A percentile compares a stretch with the other conserved stretches of the same genome.
These are phyloP conservation scores for Vulpes ferrilata DNA, from an alignment of 2,113 vertebrate genomes.

Conservation along the genomic window DNA sequence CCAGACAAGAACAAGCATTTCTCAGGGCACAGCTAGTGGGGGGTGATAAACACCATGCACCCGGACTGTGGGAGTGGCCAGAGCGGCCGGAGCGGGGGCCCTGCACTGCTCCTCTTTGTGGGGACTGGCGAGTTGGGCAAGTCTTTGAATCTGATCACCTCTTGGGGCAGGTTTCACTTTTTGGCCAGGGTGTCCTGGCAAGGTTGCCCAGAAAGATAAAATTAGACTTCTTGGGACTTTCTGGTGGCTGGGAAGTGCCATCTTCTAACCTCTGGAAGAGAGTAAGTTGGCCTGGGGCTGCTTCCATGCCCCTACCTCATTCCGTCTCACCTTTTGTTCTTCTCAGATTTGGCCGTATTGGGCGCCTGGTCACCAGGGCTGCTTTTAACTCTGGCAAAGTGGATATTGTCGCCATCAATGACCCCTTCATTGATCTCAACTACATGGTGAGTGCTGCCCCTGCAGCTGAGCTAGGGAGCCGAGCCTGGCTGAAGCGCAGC, in stretches of 20 bases:
- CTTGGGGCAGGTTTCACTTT: neutral
- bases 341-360: slow-evolving; percentile 97
- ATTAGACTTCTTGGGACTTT: neutral
- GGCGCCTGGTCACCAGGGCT: slow-evolving; percentile 96
- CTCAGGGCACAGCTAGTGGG: neutral
- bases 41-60: neutral
- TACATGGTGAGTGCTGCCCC: slow-evolving; percentile 94
- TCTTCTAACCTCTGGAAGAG: neutral
- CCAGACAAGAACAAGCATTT: neutral
- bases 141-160: neutral
- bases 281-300: fast-evolving
- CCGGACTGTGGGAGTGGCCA: neutral
- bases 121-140: neutral
- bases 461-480: fast-evolving
- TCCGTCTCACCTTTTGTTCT: fast-evolving
- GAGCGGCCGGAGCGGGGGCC: no score
- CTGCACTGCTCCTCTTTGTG: neutral
- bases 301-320: fast-evolving
- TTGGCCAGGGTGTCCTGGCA: neutral
- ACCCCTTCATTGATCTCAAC: slow-evolving; percentile 98
- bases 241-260: no score
- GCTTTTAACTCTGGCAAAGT: slow-evolving; percentile 89
- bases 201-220: neutral
- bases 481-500: no score
- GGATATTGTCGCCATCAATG: slow-evolving; percentile 96